Conservation (phyloP, 1,140 invertebrate species). For the Drosophila lacertosa region DNA sequence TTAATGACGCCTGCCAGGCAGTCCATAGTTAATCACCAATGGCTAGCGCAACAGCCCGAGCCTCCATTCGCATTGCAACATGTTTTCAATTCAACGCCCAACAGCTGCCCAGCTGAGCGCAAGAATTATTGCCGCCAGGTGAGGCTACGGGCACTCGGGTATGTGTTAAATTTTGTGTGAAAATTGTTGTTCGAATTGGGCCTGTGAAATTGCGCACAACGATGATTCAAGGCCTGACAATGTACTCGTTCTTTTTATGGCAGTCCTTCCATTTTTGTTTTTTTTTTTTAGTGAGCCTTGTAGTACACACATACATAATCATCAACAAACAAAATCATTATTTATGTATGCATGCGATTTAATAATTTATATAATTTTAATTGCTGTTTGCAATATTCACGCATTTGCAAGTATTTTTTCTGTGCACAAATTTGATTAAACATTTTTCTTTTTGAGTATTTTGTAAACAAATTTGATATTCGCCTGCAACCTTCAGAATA, state of each 20-base stretch:
- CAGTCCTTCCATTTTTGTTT: no score
- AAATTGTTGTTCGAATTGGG: slow-evolving; percentile 38
- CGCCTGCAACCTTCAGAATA: neutral
- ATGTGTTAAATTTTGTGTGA: slow-evolving; percentile 60
- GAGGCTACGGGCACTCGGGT: slow-evolving; percentile 28
- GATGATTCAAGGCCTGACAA: slow-evolving; percentile 23
- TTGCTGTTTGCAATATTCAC: neutral
- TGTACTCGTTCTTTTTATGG: slow-evolving; percentile 8
- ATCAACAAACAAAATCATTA: neutral
- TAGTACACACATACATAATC: slow-evolving; percentile 1
- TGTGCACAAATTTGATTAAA: no score
- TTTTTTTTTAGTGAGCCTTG: slow-evolving; percentile 7
- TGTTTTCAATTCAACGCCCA: slow-evolving; percentile 33
- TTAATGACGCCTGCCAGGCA: slow-evolving; percentile 47
- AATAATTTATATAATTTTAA: slow-evolving; percentile 1
- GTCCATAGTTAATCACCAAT: slow-evolving; percentile 49
- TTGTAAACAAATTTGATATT: no score
- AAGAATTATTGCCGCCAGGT: slow-evolving; percentile 50
- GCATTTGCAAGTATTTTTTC: neutral
- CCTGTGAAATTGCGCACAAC: slow-evolving; percentile 1
- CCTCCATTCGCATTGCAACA: slow-evolving; percentile 10
- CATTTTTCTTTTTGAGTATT: neutral
- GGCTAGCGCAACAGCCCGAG: slow-evolving; percentile 22
- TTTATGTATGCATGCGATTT: slow-evolving; percentile 1
- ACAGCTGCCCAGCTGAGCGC: slow-evolving; percentile 26